Evolutionary conservation across 2,113 vertebrate genomes (phyloP).

Genomic region (Callionymus lyra): DNA sequence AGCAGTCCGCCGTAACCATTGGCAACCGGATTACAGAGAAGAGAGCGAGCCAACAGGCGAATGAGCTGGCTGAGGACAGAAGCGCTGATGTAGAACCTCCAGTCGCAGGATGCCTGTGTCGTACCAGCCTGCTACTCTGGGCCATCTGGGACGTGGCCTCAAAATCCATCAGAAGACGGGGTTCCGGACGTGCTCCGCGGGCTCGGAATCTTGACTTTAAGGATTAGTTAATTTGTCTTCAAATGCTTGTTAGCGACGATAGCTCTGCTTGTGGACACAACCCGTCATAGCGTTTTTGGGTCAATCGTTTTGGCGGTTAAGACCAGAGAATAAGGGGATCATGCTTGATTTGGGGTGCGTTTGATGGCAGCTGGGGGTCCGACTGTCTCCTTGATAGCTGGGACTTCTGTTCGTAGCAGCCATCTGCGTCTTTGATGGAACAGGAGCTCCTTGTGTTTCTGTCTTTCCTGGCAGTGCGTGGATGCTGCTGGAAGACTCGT

Average conservation of each 20-base stretch:
- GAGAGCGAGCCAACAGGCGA: conserved; percentile 70
- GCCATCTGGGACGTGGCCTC: conserved; percentile 24
- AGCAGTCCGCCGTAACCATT: conserved; percentile 79
- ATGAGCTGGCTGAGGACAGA: conserved; percentile 46
- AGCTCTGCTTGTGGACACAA: no score
- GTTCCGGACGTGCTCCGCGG: conserved; percentile 9
- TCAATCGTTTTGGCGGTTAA: no score
- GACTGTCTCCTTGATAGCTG: conserved; percentile 34
- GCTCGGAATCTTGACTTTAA: conserved; percentile 27
- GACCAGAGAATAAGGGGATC: not conserved
- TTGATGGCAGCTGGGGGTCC: conserved; percentile 19
- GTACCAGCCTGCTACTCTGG: conserved; percentile 18
- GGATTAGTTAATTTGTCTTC: conserved; percentile 8
- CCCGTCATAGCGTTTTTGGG: no score
- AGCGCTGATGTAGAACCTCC: conserved; percentile 30
- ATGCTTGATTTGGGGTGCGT: conserved; percentile 1
- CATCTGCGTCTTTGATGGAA: conserved; percentile 45
- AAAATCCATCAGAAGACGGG: conserved; percentile 28
- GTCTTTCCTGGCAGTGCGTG: conserved; percentile 33
- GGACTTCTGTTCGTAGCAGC: conserved; percentile 38
- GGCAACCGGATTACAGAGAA: conserved; percentile 69
- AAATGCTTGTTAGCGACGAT: not conserved
- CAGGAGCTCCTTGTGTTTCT: conserved; percentile 27
- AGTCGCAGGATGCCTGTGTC: conserved; percentile 19
- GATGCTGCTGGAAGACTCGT: conserved; percentile 20